These are phyloP conservation scores for Polia nebulosa DNA, from an alignment of 2,888 invertebrate species.

Conservation along the genomic window DNA sequence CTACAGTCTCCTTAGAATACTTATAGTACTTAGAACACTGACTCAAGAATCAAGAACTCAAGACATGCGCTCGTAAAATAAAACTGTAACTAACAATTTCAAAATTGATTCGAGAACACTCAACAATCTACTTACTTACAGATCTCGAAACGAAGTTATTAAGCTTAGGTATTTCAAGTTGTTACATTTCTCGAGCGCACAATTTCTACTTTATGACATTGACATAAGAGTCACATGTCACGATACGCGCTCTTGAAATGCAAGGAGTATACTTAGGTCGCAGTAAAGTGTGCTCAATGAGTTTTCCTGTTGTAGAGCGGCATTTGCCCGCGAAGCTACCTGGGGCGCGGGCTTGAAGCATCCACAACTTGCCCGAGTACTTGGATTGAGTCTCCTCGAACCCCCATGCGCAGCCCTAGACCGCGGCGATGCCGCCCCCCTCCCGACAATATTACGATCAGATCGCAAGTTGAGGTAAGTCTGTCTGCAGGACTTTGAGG, in stretches of 20 bases:
- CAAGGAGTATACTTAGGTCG: neutral
- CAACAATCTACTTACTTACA: neutral
- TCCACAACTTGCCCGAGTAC: constrained; percentile 95
- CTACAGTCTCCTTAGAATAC: neutral
- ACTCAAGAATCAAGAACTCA: neutral
- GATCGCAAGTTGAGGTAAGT: constrained; percentile 89
- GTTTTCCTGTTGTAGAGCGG: constrained; percentile 89
- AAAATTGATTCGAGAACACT: neutral
- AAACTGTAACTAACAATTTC: neutral
- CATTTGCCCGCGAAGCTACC: constrained; percentile 96
- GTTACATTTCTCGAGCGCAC: neutral
- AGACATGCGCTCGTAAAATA: neutral
- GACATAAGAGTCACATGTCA: neutral
- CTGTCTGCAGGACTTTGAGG: neutral
- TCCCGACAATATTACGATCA: constrained; percentile 92
- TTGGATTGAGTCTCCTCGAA: constrained; percentile 96
- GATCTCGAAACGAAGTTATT: neutral
- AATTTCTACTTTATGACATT: constrained; percentile 2
- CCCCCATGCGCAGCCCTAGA: constrained; percentile 97
- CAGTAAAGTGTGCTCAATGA: constrained; percentile 18
- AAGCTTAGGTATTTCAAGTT: neutral
- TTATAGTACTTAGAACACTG: neutral
- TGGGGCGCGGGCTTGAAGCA: constrained; percentile 96
- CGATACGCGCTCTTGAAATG: neutral
- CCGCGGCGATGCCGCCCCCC: constrained; percentile 96